Base-by-base conservation (phyloP, 1,140 invertebrate species). In the Caenorhabditis latens region DNA sequence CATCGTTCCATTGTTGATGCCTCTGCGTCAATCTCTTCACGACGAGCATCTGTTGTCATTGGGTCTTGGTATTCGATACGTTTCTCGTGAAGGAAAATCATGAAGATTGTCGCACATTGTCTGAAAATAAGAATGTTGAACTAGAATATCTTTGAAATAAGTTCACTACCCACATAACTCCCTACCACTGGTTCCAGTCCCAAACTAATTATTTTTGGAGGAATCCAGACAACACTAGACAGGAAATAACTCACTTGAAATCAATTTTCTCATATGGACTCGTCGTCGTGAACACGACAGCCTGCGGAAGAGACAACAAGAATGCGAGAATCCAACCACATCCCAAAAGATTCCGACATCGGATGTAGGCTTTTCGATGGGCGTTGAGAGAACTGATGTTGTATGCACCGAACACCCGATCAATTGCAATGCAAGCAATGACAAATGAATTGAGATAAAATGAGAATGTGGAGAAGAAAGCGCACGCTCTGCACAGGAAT, bases 381-480 rank as follows among this genome's bases (percentile, higher is more conserved):
- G 90, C 87, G 55, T 87, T 92, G 19, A 91, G 40, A 7, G 87
- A 90, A 65, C 90, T 91, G 32, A 92, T 84, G 58, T 92, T 90
- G 58, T 86, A 89, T n/a, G 91, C 91, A n/a, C 89, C 88, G 65
- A 90, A 89, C n/a, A 91, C 89, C 55, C 91, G 88, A 32, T 92
- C 91, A 46, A 92, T 90, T 11, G 91, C 91, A 75, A 91, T 92
- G 75, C 91, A 91, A 7, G 90, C 91, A 63, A 92, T 88, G 19
- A 92, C 86, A 83, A 92, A 92, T 21, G 91, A 92, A 82, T 92
- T 92, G 53, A 92, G 79, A 85, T 92, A 92, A 84, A 92, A 92
- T 48, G 89, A 88, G 86, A 92, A 92, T 5, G 91, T 92, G 87
- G 92, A 89, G 84, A 92, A 92, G 86, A 92, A 92, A 57, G 92